Base-by-base conservation (phyloP, 1,140 invertebrate species). In the Drosophila dunni region DNA sequence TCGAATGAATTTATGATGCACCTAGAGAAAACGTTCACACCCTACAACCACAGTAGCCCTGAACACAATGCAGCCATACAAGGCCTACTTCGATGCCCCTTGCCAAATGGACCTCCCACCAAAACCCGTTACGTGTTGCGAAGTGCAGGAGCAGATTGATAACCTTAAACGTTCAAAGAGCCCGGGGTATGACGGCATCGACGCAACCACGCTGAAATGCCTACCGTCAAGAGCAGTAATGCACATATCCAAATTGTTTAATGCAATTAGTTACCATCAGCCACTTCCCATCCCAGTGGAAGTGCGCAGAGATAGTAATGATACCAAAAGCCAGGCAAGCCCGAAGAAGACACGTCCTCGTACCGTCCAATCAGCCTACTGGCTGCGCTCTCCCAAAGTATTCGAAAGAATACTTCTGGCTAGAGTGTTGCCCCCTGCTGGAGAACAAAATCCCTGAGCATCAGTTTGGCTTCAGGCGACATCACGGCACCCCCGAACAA, bases 31-130 rank as follows among this genome's bases (percentile, higher is more conserved):
- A 36, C 7, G 7, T 53, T 64, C 34, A 15, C 20, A 15, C 36
- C 48, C 7, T 53, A 53, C 44, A 8, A 11, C 46, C n/a, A 51
- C 3, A 36, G 45, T 11, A 7, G 15, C n/a, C 11, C 13, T 11
- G 61, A 51, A 24, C 11, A 51, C 38, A 10, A 34, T 15, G 8
- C 29, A 51, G 17, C n/a, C n/a, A n/a, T n/a, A n/a, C n/a, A n/a
- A n/a, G n/a, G n/a, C n/a, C n/a, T 63, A 51, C 46, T 2, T 63
- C 5, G 46, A 51, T 15, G 24, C 34, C 5, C 13, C 61, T 8
- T 65, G 63, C 48, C 63, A 15, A 2, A 65, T 65, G 63, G 63
- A 65, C 15, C 51, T 54, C 17, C 63, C 63, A n/a, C 54, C 54
- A 9, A 8, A 7, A 17, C 13, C 20, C n/a, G 53, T 53, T 11